phyloP scores from a whole-genome alignment of 1,140 invertebrate species.

The Drosophila triauraria region DNA sequence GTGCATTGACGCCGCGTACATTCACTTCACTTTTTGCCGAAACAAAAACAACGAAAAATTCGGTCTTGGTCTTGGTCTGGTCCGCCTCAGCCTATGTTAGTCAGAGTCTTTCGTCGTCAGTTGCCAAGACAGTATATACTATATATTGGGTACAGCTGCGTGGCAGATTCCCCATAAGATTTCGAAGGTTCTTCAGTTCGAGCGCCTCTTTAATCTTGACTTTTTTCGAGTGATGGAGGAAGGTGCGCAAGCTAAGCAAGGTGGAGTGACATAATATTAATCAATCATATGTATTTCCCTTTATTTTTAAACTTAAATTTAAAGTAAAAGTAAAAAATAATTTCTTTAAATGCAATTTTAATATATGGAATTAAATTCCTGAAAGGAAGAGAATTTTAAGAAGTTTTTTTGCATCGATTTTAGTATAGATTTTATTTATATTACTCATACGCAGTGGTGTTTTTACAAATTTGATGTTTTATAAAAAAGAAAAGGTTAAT shows the following conservation, averaged over 20 bases:
- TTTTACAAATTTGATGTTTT: neutral
- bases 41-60: slow-evolving; percentile 35
- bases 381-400: too few species aligned
- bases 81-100: slow-evolving; percentile 24
- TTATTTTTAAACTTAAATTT: too few species aligned
- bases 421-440: neutral
- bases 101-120: neutral
- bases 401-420: too few species aligned
- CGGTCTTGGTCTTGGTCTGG: slow-evolving; percentile 35
- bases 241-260: neutral
- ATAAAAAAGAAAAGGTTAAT: neutral
- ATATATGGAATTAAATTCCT: too few species aligned
- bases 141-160: slow-evolving; percentile 4
- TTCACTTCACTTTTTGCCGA: slow-evolving; percentile 37
- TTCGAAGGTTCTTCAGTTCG: slow-evolving; percentile 9
- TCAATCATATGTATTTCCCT: neutral
- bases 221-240: slow-evolving; percentile 1
- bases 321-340: too few species aligned
- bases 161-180: slow-evolving; percentile 3
- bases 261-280: neutral
- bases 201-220: slow-evolving; percentile 4
- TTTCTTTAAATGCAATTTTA: too few species aligned
- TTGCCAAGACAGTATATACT: slow-evolving; percentile 8
- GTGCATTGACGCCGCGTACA: slow-evolving; percentile 53
- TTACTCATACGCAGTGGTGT: slow-evolving; percentile 24